Conservation (phyloP, 2,888 invertebrate genomes). For the Cosmorhoe ocellata region DNA sequence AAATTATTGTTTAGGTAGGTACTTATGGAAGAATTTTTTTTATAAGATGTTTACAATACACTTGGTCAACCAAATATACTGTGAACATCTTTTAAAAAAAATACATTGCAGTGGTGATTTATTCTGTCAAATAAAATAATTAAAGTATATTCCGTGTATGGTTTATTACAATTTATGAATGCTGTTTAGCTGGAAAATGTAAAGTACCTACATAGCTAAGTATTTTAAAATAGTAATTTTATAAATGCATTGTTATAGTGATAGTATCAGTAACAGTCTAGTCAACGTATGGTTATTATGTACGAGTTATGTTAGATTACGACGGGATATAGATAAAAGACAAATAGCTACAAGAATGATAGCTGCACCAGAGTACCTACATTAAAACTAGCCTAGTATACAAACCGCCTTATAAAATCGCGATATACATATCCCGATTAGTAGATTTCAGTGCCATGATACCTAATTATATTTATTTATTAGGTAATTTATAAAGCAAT, state of each 20-base stretch:
- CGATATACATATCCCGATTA: conserved; percentile 15
- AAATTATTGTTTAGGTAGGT: too few relatives aligned
- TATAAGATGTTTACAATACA: too few relatives aligned
- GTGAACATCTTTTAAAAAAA: too few relatives aligned
- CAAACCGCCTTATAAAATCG: conserved; percentile 5
- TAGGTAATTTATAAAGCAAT: conserved; percentile 11
- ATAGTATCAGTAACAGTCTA: conserved; percentile 6
- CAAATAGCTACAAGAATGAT: not conserved
- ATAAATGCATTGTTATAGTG: not conserved
- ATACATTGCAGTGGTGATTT: not conserved
- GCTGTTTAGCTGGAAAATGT: not conserved
- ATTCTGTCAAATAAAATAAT: too few relatives aligned
- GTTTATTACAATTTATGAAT: not conserved
- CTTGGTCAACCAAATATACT: too few relatives aligned
- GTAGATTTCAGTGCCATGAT: conserved; percentile 7
- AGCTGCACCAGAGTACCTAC: conserved; percentile 3
- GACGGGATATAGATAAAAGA: not conserved
- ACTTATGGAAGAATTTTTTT: too few relatives aligned
- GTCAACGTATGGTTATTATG: not conserved
- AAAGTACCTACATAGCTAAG: too few relatives aligned
- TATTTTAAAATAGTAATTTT: not conserved
- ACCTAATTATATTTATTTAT: not conserved
- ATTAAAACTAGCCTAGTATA: not conserved
- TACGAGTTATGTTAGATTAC: not conserved
- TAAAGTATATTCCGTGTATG: too few relatives aligned